Conservation (phyloP, 2,113 vertebrate genomes). For the Ictalurus furcatus region DNA sequence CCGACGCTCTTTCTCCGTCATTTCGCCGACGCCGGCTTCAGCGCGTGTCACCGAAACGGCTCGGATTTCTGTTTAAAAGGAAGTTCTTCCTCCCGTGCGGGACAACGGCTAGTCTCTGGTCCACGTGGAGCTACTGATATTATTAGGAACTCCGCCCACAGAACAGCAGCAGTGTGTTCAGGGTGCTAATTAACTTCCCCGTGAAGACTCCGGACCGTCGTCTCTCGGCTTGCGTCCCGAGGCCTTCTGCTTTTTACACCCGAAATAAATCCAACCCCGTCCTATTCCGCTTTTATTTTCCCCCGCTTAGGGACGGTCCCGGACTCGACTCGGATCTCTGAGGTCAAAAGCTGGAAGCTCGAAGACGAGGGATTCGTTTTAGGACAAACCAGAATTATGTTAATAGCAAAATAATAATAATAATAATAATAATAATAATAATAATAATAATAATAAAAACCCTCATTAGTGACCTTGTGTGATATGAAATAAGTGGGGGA, state of each 20-base stretch:
- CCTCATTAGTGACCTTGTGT: slow-evolving; percentile 56
- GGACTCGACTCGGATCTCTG: background rate
- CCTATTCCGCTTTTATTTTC: background rate
- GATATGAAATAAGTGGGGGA: slow-evolving; percentile 16
- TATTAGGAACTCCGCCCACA: background rate
- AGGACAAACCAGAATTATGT: slow-evolving; percentile 1
- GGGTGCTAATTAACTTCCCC: background rate
- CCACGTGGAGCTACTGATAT: background rate
- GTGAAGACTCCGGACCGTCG: background rate
- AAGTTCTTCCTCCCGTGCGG: background rate
- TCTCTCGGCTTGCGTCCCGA: background rate
- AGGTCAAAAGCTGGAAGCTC: background rate
- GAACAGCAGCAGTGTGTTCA: background rate
- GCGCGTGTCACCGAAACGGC: background rate
- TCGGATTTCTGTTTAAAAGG: background rate
- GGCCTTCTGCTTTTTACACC: background rate
- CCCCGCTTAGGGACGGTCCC: background rate
- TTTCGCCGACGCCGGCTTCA: background rate
- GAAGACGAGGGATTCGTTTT: background rate
- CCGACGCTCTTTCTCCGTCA: background rate
- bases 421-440: too few relatives aligned
- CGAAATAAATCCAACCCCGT: background rate
- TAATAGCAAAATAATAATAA: background rate
- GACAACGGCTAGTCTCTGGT: background rate
- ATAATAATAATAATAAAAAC: background rate